Evolutionary conservation across 2,888 invertebrate species (phyloP).

Genomic region (Noctuana brunneofusca): DNA sequence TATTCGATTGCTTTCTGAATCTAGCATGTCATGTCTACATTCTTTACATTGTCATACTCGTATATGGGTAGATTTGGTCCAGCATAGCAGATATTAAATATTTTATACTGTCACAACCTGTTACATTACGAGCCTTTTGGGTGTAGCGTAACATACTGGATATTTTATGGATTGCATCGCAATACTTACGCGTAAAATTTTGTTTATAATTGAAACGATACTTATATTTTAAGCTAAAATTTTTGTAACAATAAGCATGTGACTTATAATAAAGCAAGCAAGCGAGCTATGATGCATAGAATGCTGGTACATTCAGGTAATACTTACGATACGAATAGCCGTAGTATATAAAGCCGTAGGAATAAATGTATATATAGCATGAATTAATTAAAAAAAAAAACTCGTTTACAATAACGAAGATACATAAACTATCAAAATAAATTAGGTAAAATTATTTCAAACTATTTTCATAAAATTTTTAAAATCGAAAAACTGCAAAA

Average conservation of each 20-base stretch:
- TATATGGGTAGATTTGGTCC: constrained; percentile 46
- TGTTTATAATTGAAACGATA: constrained; percentile 6
- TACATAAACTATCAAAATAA: too few relatives aligned
- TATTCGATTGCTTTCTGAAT: neutral
- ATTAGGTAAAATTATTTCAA: too few relatives aligned
- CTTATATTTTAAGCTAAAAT: neutral
- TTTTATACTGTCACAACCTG: constrained; percentile 69
- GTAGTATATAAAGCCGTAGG: too few relatives aligned
- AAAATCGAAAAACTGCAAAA: too few relatives aligned
- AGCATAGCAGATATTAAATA: constrained; percentile 64
- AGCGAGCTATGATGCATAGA: neutral
- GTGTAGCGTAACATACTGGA: constrained; percentile 27
- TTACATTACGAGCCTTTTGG: constrained; percentile 41
- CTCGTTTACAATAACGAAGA: too few relatives aligned
- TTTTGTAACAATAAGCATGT: neutral
- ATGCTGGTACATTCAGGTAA: too few relatives aligned
- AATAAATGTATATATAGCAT: too few relatives aligned
- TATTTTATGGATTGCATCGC: constrained; percentile 33
- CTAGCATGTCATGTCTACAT: neutral
- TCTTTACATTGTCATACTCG: neutral
- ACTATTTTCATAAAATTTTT: too few relatives aligned
- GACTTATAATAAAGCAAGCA: neutral
- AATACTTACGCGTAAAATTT: constrained; percentile 17
- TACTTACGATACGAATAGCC: too few relatives aligned
- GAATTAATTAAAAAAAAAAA: too few relatives aligned